phyloP scores from a whole-genome alignment of 2,113 vertebrate species.

The Poeciliopsis prolifica region DNA sequence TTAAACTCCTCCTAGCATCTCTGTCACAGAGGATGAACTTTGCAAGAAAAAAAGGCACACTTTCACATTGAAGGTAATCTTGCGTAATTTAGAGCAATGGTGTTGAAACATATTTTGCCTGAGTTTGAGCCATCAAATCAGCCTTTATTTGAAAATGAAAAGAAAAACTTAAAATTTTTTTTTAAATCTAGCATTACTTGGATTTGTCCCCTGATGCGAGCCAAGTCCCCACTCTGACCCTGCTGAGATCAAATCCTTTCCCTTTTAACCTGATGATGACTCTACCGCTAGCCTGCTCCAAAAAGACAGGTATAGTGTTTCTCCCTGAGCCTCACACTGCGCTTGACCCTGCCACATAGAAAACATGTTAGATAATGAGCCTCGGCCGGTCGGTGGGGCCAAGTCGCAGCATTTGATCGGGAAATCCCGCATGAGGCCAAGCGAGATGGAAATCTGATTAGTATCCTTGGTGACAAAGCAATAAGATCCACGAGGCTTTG shows the following conservation, averaged over 20 bases:
- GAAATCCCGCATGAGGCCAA: slow-evolving; percentile 87
- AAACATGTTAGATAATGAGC: slow-evolving; percentile 95
- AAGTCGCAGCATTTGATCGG: slow-evolving; percentile 88
- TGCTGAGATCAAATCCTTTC: slow-evolving; percentile 56
- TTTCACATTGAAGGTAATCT: neutral
- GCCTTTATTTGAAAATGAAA: slow-evolving; percentile 2
- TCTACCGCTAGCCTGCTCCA: slow-evolving; percentile 64
- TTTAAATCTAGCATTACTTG: slow-evolving; percentile 53
- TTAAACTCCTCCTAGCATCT: slow-evolving; percentile 20
- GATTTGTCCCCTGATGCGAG: slow-evolving; percentile 57
- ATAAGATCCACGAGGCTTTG: slow-evolving; percentile 85
- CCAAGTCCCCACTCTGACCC: slow-evolving; percentile 62
- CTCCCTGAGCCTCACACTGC: slow-evolving; percentile 90
- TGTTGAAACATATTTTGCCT: neutral
- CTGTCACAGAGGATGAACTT: neutral
- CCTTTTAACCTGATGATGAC: slow-evolving; percentile 57
- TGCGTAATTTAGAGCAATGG: neutral
- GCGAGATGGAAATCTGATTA: slow-evolving; percentile 96
- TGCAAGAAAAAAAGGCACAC: neutral
- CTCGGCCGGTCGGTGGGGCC: slow-evolving; percentile 81
- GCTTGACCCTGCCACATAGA: slow-evolving; percentile 90
- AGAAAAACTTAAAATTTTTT: slow-evolving; percentile 32
- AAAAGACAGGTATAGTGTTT: slow-evolving; percentile 89
- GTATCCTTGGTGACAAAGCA: slow-evolving; percentile 90
- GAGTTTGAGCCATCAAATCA: slow-evolving; percentile 13